Evolutionary conservation across 2,113 vertebrate genomes (phyloP), one percentile per base, ranked within the genome.

Genomic region (Actenoides lindsayi): DNA sequence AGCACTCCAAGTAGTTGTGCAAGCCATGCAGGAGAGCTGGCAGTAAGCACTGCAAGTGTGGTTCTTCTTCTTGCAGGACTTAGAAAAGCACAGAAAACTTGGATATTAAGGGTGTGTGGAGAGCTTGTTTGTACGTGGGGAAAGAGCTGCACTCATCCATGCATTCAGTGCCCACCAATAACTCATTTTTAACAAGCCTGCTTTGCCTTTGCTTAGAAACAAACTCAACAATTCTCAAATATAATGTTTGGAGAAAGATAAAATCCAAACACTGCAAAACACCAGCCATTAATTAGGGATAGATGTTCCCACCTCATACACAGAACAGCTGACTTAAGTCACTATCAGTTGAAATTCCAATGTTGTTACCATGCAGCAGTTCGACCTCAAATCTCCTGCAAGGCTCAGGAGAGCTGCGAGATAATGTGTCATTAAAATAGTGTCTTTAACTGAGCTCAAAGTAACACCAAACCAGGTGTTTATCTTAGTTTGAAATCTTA

Each of bases 111-210:
- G 65, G 83, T 86, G 83, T 89, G 1, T 1, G 39, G 76, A 90
- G 69, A 75, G 71, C 57, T 35, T 87, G 81, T 46, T 56, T 93
- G 73, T 71, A 14, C 33, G 42, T 24, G 42, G 73, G 60, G 51
- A 87, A 91, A 77, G 77, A 85, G 84, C 80, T 77, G 80, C 59
- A 94, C 93, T 44, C 68, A 74, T 79, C 91, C 84, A 2, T 8
- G 25, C 16, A 33, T 63, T 64, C 48, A 4, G 59, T 87, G 79
- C 57, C 84, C 93, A 87, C 83, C 69, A 71, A 59, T 94, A 87
- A 94, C 10, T 92, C 78, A 85, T 56, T 94, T 94, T 90, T 87
- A 94, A 95, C 81, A 94, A 85, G 81, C 83, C 23, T 11, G 41
- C 76, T 88, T 62, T 81, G 74, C 90, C 83, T 92, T 74, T 44